These are phyloP conservation scores for Maconellicoccus hirsutus DNA, from an alignment of 1,140 invertebrate genomes.

Conservation along the genomic window DNA sequence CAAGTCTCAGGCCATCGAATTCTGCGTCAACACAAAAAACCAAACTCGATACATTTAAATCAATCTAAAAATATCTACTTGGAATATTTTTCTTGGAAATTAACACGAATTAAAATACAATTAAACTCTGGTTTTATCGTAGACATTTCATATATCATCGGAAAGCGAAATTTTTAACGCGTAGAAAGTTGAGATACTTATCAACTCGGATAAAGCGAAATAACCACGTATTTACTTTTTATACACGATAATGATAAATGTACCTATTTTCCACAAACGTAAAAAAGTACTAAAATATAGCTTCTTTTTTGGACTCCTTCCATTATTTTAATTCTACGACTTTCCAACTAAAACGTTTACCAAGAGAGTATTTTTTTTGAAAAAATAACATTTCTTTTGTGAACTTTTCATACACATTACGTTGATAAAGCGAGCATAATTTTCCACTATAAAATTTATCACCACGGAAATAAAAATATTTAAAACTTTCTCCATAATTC, in stretches of 20 bases:
- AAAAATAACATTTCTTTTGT: too few species aligned
- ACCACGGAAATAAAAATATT: neutral
- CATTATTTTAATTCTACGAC: too few species aligned
- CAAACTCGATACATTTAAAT: too few species aligned
- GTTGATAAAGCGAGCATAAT: too few species aligned
- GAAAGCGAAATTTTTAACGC: neutral
- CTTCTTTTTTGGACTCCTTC: too few species aligned
- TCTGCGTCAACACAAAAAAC: too few species aligned
- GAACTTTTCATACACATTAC: too few species aligned
- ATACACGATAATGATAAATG: neutral
- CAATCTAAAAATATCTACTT: too few species aligned
- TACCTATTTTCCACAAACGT: neutral
- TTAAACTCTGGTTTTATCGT: neutral
- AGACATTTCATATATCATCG: neutral
- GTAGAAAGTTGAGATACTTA: conserved; percentile 9
- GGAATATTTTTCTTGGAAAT: too few species aligned
- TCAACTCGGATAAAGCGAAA: neutral
- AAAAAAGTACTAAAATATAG: too few species aligned
- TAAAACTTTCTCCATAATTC: conserved; percentile 3
- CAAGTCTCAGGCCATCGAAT: neutral
- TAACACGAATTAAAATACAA: neutral
- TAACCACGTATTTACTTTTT: neutral
- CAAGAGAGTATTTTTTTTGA: too few species aligned
- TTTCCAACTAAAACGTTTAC: too few species aligned
- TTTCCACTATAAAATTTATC: neutral